Conservation (phyloP, 2,888 invertebrate genomes). For the Melanostoma scalare region DNA sequence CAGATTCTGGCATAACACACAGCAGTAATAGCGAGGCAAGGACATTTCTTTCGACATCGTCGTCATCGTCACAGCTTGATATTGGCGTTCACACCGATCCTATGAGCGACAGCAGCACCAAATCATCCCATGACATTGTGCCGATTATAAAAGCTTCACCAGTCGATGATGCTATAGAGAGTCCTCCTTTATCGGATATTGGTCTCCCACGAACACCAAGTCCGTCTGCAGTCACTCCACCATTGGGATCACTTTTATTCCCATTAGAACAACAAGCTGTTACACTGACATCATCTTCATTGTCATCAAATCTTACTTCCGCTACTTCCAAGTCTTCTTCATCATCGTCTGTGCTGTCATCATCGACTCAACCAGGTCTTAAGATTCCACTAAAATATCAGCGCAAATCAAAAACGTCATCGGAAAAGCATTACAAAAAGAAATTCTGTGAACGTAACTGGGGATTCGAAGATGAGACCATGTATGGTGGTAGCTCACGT, state of each 20-base stretch:
- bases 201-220: conserved; percentile 81
- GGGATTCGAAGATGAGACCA: conserved; percentile 82
- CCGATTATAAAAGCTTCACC: conserved; percentile 82
- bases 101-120: conserved; percentile 77
- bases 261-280: conserved; percentile 36
- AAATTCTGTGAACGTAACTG: conserved; percentile 91
- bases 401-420: conserved; percentile 82
- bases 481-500: conserved; percentile 20
- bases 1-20: conserved; percentile 93
- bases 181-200: conserved; percentile 83
- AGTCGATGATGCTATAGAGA: conserved; percentile 81
- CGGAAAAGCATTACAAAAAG: conserved; percentile 90
- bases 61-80: conserved; percentile 82
- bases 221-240: conserved; percentile 80
- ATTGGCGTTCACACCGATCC: conserved; percentile 78
- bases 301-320: conserved; percentile 36
- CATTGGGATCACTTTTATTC: conserved; percentile 73
- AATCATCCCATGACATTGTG: conserved; percentile 78
- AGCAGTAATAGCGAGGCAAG: conserved; percentile 83
- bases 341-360: conserved; percentile 34
- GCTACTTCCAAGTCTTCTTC: conserved; percentile 16
- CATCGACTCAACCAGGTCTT: conserved; percentile 78
- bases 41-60: conserved; percentile 82
- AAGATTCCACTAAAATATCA: conserved; percentile 85
- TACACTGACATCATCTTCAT: conserved; percentile 8